Evolutionary conservation across 2,113 vertebrate genomes (phyloP).

Genomic region (Rhynchopsitta pachyrhyncha): DNA sequence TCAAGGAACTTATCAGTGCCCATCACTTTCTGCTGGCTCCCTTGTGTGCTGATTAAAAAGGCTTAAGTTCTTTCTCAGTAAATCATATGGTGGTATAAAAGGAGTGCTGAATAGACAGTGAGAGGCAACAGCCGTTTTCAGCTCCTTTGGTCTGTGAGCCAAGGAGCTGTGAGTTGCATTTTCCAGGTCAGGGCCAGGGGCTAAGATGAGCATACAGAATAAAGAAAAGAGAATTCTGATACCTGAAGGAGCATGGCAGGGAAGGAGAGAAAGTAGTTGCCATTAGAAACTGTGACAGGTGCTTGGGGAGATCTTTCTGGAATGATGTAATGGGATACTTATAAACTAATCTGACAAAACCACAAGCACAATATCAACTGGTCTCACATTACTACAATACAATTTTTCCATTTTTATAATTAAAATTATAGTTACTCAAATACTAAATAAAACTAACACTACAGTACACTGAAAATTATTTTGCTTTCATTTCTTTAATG

Average conservation of each 20-base stretch:
- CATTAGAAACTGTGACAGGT: not conserved
- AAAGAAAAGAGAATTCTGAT: not conserved
- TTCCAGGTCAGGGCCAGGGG: not conserved
- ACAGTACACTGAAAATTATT: not conserved
- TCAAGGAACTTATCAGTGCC: not conserved
- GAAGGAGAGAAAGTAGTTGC: not conserved
- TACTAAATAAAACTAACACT: not conserved
- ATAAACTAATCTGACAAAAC: not conserved
- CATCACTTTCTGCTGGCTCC: not conserved
- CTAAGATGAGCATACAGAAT: not conserved
- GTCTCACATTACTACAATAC: not conserved
- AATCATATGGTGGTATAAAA: not conserved
- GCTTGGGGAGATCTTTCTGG: not conserved
- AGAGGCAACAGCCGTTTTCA: not conserved
- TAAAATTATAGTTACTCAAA: not conserved
- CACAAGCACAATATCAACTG: not conserved
- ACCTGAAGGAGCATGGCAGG: not conserved
- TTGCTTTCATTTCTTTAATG: not conserved
- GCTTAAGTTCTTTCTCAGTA: not conserved
- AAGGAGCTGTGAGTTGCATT: not conserved
- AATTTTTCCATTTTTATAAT: not conserved
- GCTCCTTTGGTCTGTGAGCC: not conserved
- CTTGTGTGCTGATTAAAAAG: not conserved
- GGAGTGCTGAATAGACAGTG: not conserved
- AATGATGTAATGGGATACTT: not conserved